A percentile compares a stretch with the other conserved stretches of the same genome.
These are phyloP conservation scores for Volucella bombylans DNA, from an alignment of 2,888 invertebrate species.

Conservation along the genomic window DNA sequence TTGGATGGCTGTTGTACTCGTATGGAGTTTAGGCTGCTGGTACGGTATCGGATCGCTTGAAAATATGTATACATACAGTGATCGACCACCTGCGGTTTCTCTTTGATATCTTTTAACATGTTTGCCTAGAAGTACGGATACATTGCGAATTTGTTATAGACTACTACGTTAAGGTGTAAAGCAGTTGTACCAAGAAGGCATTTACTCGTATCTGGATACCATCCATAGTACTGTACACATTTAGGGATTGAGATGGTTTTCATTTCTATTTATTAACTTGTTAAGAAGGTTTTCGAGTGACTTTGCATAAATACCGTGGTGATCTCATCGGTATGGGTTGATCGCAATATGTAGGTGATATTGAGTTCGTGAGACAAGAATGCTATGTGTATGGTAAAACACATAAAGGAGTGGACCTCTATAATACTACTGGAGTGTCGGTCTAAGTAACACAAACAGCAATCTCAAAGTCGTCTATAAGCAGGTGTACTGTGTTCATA, in stretches of 20 bases:
- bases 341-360: conserved; percentile 20
- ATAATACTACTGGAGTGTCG: conserved; percentile 35
- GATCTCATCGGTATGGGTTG: conserved; percentile 31
- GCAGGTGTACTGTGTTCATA: conserved; percentile 16
- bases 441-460: conserved; percentile 46
- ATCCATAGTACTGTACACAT: conserved; percentile 48
- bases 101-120: conserved; percentile 68
- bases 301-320: conserved; percentile 8
- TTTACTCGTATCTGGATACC: conserved; percentile 22
- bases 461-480: conserved; percentile 25
- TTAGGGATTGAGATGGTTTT: conserved; percentile 49
- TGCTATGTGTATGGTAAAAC: conserved; percentile 13
- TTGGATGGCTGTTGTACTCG: conserved; percentile 36
- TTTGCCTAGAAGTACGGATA: conserved; percentile 42
- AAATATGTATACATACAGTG: conserved; percentile 55
- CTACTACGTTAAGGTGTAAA: neutral
- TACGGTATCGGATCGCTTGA: conserved; percentile 58
- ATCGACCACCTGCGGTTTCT: conserved; percentile 74
- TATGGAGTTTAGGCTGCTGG: conserved; percentile 15
- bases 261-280: neutral
- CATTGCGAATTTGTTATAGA: conserved; percentile 44
- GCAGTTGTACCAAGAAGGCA: conserved; percentile 24
- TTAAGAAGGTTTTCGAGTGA: conserved; percentile 35
- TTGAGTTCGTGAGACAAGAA: conserved; percentile 24
- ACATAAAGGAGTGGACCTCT: conserved; percentile 46